Evolutionary conservation across 2,888 invertebrate genomes (phyloP), one percentile per base, ranked within the genome.

Genomic region (Andricus quercusramuli): DNA sequence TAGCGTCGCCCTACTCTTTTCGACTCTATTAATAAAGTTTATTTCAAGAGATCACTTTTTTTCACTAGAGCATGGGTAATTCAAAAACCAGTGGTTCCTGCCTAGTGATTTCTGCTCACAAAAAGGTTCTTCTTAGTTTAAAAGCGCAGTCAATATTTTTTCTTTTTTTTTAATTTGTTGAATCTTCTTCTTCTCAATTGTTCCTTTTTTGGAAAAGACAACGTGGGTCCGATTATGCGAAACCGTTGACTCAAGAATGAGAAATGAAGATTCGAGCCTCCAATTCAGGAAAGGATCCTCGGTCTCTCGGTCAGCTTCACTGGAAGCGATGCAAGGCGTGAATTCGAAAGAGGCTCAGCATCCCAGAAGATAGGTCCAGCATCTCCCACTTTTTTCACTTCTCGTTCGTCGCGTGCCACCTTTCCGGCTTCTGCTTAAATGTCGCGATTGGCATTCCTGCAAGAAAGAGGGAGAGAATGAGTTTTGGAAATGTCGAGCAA

Each of bases 321-420:
- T 74, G 29, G 15, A n/a, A 74, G 32, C 74, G 56, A 74, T 56
- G 20, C 13, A 74, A 74, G 74, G 74, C 56, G 56, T 56, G 56
- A 74, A 74, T 56, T 74, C 22, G 22, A 74, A 74, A 32, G 74
- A 74, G 51, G 51, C 32, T 74, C 56, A 74, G 74, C 56, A 74
- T 56, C 56, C 56, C 51, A 25, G 68, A 70, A 51, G 25, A 47
- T 56, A 32, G 32, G 74, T 32, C 56, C 74, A 29, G 56, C 56
- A 47, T 56, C 74, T 32, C 74, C 74, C 56, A 56, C 74, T 74
- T 56, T 74, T 74, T 51, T 51, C 74, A 74, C 74, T 74, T 74
- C 74, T 32, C n/a, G 13, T 56, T 20, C 74, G 74, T 56, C 74
- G 56, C 74, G 74, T 74, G 74, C 74, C 74, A n/a, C n/a, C 32